phyloP scores from a whole-genome alignment of 1,140 invertebrate genomes.

The Drosophila prosaltans region DNA sequence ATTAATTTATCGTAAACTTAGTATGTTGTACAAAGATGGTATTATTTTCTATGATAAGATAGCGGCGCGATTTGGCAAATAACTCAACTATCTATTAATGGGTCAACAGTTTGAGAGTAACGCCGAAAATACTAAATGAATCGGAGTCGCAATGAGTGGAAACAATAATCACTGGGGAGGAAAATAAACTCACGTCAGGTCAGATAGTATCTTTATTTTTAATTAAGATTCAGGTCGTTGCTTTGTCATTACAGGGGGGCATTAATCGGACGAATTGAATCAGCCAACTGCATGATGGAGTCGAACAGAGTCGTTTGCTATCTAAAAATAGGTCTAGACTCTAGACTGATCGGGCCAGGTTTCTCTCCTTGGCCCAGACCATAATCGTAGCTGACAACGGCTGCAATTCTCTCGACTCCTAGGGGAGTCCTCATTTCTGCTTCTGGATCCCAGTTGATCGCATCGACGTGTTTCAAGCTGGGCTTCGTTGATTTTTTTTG shows the following conservation, averaged over 20 bases:
- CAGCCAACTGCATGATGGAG: constrained; percentile 31
- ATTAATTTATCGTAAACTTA: neutral
- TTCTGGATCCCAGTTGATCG: constrained; percentile 19
- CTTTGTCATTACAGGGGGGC: constrained; percentile 50
- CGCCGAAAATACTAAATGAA: neutral
- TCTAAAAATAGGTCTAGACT: constrained; percentile 65
- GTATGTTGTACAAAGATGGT: neutral
- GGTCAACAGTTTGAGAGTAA: constrained; percentile 1
- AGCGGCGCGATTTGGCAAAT: constrained; percentile 22
- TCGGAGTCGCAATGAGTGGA: neutral
- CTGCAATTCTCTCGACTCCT: constrained; percentile 24
- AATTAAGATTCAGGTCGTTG: constrained; percentile 55
- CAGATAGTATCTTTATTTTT: constrained; percentile 57
- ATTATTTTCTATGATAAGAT: constrained; percentile 37
- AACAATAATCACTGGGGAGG: neutral
- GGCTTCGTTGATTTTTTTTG: constrained; percentile 15
- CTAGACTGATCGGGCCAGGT: constrained; percentile 39
- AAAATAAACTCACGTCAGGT: constrained; percentile 21
- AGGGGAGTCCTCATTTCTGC: constrained; percentile 23
- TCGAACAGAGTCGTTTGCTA: constrained; percentile 31
- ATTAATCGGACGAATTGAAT: constrained; percentile 41
- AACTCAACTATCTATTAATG: neutral
- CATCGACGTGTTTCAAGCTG: neutral
- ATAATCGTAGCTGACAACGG: constrained; percentile 42
- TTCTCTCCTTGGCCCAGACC: constrained; percentile 30